A percentile compares a stretch with the other conserved stretches of the same genome.
These are phyloP conservation scores for Atta colombica DNA, from an alignment of 1,140 invertebrate species.

Conservation along the genomic window DNA sequence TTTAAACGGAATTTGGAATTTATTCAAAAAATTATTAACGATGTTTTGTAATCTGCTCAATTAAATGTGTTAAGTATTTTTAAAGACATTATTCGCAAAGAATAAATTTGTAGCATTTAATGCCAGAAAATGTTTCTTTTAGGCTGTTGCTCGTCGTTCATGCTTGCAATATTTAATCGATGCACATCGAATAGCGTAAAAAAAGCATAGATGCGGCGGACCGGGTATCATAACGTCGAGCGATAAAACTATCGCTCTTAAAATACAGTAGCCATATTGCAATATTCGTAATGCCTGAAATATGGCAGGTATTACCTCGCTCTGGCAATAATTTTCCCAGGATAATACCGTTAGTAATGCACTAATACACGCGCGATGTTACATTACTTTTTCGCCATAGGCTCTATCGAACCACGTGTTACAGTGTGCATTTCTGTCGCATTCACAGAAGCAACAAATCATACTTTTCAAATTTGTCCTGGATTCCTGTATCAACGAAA, in stretches of 20 bases:
- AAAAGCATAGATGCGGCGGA: neutral
- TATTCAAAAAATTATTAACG: slow-evolving; percentile 1
- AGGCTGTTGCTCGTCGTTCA: neutral
- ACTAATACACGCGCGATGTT: slow-evolving; percentile 25
- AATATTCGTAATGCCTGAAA: slow-evolving; percentile 69
- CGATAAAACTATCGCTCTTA: slow-evolving; percentile 67
- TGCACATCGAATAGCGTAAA: slow-evolving; percentile 14
- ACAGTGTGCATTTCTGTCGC: slow-evolving; percentile 33
- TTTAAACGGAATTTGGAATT: neutral
- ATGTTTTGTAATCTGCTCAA: neutral
- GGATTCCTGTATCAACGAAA: neutral
- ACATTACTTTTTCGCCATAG: slow-evolving; percentile 48
- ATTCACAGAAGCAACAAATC: slow-evolving; percentile 46
- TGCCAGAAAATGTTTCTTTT: slow-evolving; percentile 22
- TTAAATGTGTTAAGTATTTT: slow-evolving; percentile 4
- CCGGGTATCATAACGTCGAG: slow-evolving; percentile 34
- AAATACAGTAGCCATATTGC: slow-evolving; percentile 56
- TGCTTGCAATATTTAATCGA: slow-evolving; percentile 67
- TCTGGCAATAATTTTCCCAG: slow-evolving; percentile 53
- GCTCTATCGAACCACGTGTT: neutral
- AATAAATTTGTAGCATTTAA: neutral
- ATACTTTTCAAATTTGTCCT: slow-evolving; percentile 23
- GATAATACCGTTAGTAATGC: slow-evolving; percentile 67
- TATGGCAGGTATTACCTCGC: slow-evolving; percentile 58
- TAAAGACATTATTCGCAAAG: slow-evolving; percentile 3